Evolutionary conservation across 1,140 invertebrate genomes (phyloP), one percentile per base, ranked within the genome.

Genomic region (Drosophila sp.): DNA sequence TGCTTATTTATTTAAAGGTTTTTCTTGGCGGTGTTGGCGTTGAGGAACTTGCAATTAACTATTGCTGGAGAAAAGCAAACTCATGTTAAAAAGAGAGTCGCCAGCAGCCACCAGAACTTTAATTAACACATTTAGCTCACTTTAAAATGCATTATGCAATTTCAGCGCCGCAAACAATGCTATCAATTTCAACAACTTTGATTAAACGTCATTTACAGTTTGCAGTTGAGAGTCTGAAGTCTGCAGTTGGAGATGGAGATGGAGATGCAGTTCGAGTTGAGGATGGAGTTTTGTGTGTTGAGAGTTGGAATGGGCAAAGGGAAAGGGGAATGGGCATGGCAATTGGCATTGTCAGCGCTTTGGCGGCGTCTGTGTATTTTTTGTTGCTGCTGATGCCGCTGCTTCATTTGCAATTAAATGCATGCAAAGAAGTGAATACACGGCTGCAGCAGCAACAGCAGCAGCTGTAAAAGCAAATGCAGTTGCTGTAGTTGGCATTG

Each of bases 131-230:
- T 79, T 86, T 79, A 66, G 66, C 73, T 69, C 68, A 79, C 76
- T 86, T 86, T 80, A 87, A 87, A 80, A 87, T 89, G 80, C 80
- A 84, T 79, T 79, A 84, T 63, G 67, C 80, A 86, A 72, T 76
- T 76, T 87, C 66, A 50, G 62, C 62, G 57, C 65, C 55, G 70
- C 66, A 89, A 83, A 89, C 84, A 87, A 89, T 89, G 84, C 85
- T 83, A 89, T 89, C 84, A 89, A 89, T 89, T 89, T 89, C 84
- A 89, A 89, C 80, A 89, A 89, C 80, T 89, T 89, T 89, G 84
- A 89, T 89, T 89, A 89, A 89, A 89, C 84, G 84, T 89, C 84
- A 89, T 89, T 89, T 89, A 71, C 84, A 89, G 84, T 68, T 87
- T 56, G 70, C 79, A 61, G 61, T 70, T 60, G 62, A 54, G 50